phyloP scores from a whole-genome alignment of 2,888 invertebrate species.

The Epicampocera succincta region DNA sequence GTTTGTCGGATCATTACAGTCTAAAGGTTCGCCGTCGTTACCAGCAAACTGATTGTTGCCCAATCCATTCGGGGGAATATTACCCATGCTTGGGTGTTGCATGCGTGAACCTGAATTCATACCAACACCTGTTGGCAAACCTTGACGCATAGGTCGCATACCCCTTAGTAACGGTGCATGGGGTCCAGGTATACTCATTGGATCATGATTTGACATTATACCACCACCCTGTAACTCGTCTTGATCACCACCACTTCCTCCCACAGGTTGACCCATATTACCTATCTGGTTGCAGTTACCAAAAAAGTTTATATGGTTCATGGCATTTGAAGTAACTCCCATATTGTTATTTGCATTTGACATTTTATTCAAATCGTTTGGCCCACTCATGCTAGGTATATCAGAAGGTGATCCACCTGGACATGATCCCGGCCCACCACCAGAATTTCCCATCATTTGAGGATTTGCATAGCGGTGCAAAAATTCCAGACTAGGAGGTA shows the following conservation, averaged over 20 bases:
- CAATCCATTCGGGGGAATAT: constrained; percentile 55
- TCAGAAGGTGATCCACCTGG: constrained; percentile 50
- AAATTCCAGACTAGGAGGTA: constrained; percentile 94
- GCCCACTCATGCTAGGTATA: constrained; percentile 44
- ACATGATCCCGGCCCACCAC: constrained; percentile 61
- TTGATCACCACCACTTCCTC: constrained; percentile 74
- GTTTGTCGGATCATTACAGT: constrained; percentile 71
- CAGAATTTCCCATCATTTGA: constrained; percentile 81
- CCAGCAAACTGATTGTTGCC: constrained; percentile 73
- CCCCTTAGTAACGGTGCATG: constrained; percentile 81
- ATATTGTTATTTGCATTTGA: constrained; percentile 70
- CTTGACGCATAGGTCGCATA: constrained; percentile 84
- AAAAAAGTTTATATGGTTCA: constrained; percentile 76
- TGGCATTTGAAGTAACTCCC: constrained; percentile 56
- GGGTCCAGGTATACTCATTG: constrained; percentile 73
- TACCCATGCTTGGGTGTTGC: constrained; percentile 72
- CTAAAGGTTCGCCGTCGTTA: constrained; percentile 74
- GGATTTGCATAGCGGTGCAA: constrained; percentile 94
- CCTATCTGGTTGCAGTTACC: constrained; percentile 79
- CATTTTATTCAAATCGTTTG: constrained; percentile 67
- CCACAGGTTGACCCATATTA: constrained; percentile 67
- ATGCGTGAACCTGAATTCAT: constrained; percentile 72
- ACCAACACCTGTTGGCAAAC: constrained; percentile 72
- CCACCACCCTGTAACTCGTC: constrained; percentile 76
- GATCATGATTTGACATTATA: constrained; percentile 75